Percentiles rank a stretch among this genome's conserved stretches.
These are phyloP conservation scores for Acronicta alni DNA, from an alignment of 2,888 invertebrate species.

Conservation along the genomic window DNA sequence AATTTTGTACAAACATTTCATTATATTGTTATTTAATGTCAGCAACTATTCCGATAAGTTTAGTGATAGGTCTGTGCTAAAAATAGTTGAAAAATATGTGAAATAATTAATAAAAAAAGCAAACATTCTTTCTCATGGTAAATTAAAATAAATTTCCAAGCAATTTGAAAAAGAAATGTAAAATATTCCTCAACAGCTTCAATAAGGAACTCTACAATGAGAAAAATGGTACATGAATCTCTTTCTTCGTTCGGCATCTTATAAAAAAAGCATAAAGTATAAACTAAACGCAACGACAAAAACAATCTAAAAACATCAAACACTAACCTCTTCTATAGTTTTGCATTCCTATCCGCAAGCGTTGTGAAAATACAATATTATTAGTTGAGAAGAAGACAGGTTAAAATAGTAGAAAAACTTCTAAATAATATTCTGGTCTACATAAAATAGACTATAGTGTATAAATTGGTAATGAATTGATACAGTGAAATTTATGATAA, in stretches of 20 bases:
- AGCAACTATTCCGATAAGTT: no score
- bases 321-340: conserved; percentile 87
- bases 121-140: neutral
- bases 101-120: neutral
- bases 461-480: neutral
- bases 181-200: no score
- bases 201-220: no score
- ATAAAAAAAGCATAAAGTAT: conserved; percentile 12
- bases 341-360: conserved; percentile 86
- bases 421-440: conserved; percentile 21
- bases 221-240: no score
- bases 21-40: no score
- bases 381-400: conserved; percentile 43
- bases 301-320: conserved; percentile 43
- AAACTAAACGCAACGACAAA: conserved; percentile 30
- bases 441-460: neutral
- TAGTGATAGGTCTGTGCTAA: no score
- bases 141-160: neutral
- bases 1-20: no score
- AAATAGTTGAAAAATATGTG: no score
- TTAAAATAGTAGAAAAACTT: conserved; percentile 8
- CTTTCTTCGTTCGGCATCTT: no score
- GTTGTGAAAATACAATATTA: conserved; percentile 67
- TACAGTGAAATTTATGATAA: neutral
- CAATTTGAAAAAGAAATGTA: no score